Evolutionary conservation across 2,888 invertebrate genomes (phyloP).

Genomic region (Aporophyla nigra): DNA sequence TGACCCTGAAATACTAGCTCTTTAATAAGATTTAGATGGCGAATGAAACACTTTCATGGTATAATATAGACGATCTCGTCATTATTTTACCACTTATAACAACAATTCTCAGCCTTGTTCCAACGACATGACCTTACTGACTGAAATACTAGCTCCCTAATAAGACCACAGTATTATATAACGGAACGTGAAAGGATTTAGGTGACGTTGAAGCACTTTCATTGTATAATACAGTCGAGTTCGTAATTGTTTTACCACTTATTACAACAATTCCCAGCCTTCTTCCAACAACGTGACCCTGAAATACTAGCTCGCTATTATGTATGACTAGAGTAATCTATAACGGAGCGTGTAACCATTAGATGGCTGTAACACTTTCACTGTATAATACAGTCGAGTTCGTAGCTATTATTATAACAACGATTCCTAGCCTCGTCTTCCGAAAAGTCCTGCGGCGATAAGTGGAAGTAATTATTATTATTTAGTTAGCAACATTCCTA

Average conservation of each 20-base stretch:
- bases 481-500: not conserved
- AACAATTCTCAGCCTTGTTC: no score
- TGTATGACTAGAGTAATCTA: not conserved
- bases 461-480: not conserved
- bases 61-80: no score
- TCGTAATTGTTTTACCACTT: not conserved
- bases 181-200: not conserved
- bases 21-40: no score
- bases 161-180: not conserved
- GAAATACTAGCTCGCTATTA: not conserved
- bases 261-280: not conserved
- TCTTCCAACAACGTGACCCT: no score
- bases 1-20: conserved; percentile 11
- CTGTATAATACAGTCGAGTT: not conserved
- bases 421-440: not conserved
- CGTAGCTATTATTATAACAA: not conserved
- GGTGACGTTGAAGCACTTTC: conserved; percentile 2
- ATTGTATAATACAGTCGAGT: not conserved
- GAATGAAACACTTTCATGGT: no score
- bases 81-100: no score
- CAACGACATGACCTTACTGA: conserved; percentile 14
- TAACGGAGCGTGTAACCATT: not conserved
- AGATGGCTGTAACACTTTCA: conserved; percentile 2
- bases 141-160: conserved; percentile 2
- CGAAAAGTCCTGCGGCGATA: not conserved